phyloP scores from a whole-genome alignment of 2,113 vertebrate species.

The Diadophis punctatus region DNA sequence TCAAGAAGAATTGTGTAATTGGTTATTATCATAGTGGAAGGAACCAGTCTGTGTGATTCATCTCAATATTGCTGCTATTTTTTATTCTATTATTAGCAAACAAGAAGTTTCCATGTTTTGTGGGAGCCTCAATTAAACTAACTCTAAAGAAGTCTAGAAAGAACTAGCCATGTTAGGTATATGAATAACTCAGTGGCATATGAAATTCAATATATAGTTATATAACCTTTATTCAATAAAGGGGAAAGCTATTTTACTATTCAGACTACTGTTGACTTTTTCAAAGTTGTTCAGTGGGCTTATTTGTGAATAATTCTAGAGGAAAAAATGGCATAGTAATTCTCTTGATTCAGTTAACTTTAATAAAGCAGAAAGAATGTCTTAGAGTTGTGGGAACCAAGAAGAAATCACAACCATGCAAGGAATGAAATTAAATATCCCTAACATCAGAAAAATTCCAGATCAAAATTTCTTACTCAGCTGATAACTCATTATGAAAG shows the following conservation, averaged over 20 bases:
- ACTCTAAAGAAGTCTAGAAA: not conserved
- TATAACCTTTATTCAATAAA: not conserved
- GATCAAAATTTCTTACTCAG: conserved; percentile 31
- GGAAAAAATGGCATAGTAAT: not conserved
- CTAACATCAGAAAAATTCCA: conserved; percentile 35
- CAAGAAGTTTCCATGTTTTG: not conserved
- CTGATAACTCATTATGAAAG: conserved; percentile 30
- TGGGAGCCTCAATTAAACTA: not conserved
- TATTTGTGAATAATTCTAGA: not conserved
- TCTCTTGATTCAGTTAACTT: not conserved
- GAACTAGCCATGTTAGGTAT: not conserved
- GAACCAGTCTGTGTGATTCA: not conserved
- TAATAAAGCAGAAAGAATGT: conserved; percentile 27
- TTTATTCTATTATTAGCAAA: not conserved
- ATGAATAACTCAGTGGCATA: not conserved
- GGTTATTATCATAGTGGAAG: not conserved
- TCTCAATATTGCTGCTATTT: not conserved
- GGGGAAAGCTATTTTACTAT: not conserved
- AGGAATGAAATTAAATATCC: conserved; percentile 36
- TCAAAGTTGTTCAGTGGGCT: not conserved
- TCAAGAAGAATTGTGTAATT: not conserved
- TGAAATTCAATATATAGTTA: not conserved
- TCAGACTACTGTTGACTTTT: not conserved
- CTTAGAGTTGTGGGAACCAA: conserved; percentile 20
- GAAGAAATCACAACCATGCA: conserved; percentile 32